Evolutionary conservation across 1,140 invertebrate species (phyloP), one percentile per base, ranked within the genome.

Genomic region (Drosophila prosaltans): DNA sequence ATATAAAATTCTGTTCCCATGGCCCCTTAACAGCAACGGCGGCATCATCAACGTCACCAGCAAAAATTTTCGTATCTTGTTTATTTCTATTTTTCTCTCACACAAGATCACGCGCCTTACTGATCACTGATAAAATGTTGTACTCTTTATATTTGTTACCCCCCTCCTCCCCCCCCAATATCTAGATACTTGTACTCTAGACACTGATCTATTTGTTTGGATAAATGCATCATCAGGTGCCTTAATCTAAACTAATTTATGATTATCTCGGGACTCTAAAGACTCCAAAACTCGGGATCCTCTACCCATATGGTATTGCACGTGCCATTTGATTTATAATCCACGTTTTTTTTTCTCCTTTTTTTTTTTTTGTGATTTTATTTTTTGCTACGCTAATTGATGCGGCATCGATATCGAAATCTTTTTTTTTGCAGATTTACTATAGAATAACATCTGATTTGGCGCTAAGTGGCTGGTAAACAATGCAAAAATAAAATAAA

Each of bases 21-120:
- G 57, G 57, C 57, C 57, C 28, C 41, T 3, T 36, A 67, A 40
- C 36, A 32, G 26, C 40, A 68, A 48, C 41, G 9, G 43, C 62
- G 11, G 62, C 45, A 73, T 32, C 76, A 72, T 72, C 84, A 80
- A 80, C 80, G 80, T 83, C 83, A 88, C 60, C 80, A 59, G 60
- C 61, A 45, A 62, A 36, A 62, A 36, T 62, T 58, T 58, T 48
- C 72, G 76, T 60, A 67, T 69, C 60, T 76, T 77, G 77, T 77
- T 81, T 69, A 66, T 81, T 72, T 79, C 67, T 82, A 79, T 79
- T 88, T 40, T 88, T 86, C 69, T 51, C 82, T 69, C 65, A 88
- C 72, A 69, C 69, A 80, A 83, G 85, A 86, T 86, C 83, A 86
- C 83, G 83, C 83, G 83, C 83, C 80, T 69, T 65, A 24, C 69